phyloP scores from a whole-genome alignment of 2,797 vertebrate genomes.

The Phataginus tricuspis region DNA sequence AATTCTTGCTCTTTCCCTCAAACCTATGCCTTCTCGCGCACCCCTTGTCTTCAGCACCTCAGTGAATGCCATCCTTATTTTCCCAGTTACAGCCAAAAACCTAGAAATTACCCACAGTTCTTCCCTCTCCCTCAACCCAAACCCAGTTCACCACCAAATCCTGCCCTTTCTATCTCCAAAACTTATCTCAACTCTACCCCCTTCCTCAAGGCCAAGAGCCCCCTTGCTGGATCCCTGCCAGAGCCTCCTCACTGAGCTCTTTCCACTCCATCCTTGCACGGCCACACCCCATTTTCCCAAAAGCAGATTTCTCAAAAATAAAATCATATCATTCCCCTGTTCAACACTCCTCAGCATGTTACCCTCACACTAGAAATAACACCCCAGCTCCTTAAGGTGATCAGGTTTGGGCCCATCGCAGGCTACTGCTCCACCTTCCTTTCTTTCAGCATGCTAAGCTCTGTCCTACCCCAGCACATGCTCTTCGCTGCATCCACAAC shows the following conservation, averaged over 20 bases:
- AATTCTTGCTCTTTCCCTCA: background rate
- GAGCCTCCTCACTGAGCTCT: no score
- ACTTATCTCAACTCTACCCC: background rate
- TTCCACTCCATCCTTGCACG: background rate
- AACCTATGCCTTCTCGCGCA: background rate
- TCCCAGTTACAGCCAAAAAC: background rate
- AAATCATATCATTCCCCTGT: background rate
- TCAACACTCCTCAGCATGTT: background rate
- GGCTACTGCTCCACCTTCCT: no score
- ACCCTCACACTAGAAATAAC: background rate
- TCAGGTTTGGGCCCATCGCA: background rate
- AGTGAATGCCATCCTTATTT: background rate
- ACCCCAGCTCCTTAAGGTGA: background rate
- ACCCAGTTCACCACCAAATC: background rate
- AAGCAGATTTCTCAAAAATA: background rate
- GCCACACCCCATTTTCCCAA: background rate
- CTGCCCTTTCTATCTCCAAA: background rate
- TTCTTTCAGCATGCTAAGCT: background rate
- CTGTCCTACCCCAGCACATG: background rate
- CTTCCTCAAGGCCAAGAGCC: background rate
- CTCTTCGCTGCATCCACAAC: background rate
- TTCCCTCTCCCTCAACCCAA: background rate
- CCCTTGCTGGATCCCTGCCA: background rate
- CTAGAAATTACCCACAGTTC: background rate
- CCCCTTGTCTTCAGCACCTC: background rate